These are phyloP conservation scores for Sebastiscus albofasciatus DNA, from an alignment of 2,797 vertebrate genomes.

Conservation along the genomic window DNA sequence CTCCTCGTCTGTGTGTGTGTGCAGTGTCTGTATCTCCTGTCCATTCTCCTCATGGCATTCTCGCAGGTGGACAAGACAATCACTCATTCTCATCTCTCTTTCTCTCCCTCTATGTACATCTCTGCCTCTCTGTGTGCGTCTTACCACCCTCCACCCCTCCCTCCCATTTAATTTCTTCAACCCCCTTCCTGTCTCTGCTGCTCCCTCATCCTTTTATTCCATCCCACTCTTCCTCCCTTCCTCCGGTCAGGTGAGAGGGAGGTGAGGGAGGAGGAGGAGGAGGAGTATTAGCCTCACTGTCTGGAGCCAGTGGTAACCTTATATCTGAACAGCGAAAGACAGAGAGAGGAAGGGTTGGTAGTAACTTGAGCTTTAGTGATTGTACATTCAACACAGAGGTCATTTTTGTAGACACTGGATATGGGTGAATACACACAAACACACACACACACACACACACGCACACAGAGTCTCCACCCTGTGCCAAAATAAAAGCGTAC, in stretches of 20 bases:
- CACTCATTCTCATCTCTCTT: slow-evolving; percentile 43
- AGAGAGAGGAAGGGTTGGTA: slow-evolving; percentile 49
- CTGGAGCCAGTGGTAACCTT: slow-evolving; percentile 83
- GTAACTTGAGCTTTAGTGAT: slow-evolving; percentile 78
- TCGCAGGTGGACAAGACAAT: slow-evolving; percentile 59
- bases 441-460: slow-evolving; percentile 13
- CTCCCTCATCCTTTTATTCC: slow-evolving; percentile 41
- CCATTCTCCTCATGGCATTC: slow-evolving; percentile 33
- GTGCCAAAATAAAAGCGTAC: slow-evolving; percentile 13
- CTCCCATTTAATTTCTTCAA: slow-evolving; percentile 7
- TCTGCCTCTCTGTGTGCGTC: slow-evolving; percentile 7
- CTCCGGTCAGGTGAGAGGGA: slow-evolving; percentile 62
- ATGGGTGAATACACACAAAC: slow-evolving; percentile 39
- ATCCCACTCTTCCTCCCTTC: slow-evolving; percentile 22
- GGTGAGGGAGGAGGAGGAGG: slow-evolving; percentile 41
- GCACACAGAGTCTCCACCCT: slow-evolving; percentile 25
- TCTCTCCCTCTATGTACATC: slow-evolving; percentile 30
- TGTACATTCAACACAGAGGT: slow-evolving; percentile 77
- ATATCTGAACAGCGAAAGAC: slow-evolving; percentile 62
- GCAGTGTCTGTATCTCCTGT: slow-evolving; percentile 23
- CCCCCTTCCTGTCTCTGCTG: slow-evolving; percentile 14
- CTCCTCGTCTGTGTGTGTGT: not conserved
- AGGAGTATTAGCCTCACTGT: slow-evolving; percentile 71
- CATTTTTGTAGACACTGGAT: slow-evolving; percentile 70
- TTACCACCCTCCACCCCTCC: not conserved